Evolutionary conservation across 2,797 vertebrate genomes (phyloP).

Genomic region (Sebastes trivittatus): DNA sequence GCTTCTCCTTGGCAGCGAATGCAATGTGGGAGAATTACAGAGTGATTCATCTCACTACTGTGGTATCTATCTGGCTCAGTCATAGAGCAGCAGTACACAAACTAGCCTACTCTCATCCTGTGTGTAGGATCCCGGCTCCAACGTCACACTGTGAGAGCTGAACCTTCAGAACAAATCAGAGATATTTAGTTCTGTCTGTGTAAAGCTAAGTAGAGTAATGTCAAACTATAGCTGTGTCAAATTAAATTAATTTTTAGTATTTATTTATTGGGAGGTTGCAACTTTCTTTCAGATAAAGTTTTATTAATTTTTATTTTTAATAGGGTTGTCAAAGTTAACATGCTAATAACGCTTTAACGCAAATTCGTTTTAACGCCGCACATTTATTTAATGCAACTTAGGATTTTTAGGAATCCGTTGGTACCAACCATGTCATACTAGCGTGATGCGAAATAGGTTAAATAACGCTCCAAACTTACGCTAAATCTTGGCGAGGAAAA

Average conservation of each 20-base stretch:
- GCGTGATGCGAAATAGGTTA: no score
- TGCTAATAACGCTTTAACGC: no score
- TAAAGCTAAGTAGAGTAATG: neutral
- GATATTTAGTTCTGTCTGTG: conserved; percentile 15
- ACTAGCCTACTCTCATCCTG: conserved; percentile 57
- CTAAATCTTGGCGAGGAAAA: no score
- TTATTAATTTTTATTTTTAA: neutral
- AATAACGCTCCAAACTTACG: no score
- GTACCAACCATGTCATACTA: no score
- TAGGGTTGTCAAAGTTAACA: no score
- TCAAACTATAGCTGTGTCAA: neutral
- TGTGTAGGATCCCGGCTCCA: conserved; percentile 64
- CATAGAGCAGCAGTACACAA: conserved; percentile 44
- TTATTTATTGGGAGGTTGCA: neutral
- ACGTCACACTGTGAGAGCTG: conserved; percentile 31
- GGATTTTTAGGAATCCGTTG: no score
- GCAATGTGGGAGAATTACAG: conserved; percentile 65
- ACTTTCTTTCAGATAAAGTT: neutral
- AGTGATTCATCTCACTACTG: conserved; percentile 72
- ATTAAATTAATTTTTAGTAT: neutral
- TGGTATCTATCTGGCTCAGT: conserved; percentile 62
- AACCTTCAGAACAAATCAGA: conserved; percentile 22
- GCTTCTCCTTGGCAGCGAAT: conserved; percentile 51
- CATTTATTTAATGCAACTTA: no score
- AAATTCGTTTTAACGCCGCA: no score